Base-by-base conservation (phyloP, 2,113 vertebrate species). In the Prionailurus bengalensis region DNA sequence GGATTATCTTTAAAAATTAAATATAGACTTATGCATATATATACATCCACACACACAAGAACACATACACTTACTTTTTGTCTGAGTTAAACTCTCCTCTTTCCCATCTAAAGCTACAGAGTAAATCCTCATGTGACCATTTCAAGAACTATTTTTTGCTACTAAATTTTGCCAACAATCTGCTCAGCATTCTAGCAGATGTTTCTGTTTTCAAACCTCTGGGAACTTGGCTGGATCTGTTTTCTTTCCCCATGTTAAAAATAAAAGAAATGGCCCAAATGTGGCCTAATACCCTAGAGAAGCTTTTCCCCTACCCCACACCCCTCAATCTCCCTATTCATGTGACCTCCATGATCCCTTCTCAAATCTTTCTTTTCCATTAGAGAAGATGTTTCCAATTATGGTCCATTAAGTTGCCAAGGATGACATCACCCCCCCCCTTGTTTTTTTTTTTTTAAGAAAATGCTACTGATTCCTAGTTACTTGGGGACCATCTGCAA, bases 141-240 rank as follows among this genome's bases (percentile, higher is more conserved):
- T 97, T 97, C 86, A 98, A 97, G 93, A 98, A 97, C 98, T 98
- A 89, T 96, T 98, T 98, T 97, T 98, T 96, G 97, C 90, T 97
- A 96, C 80, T 98, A 97, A 98, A 98, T 98, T 98, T 96, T 98
- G 97, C 98, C 98, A 98, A 98, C 98, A 99, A 98, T 98, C 97
- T 98, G 94, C 96, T 98, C 97, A 96, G 97, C 87, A 10, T 97
- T 98, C 92, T 97, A 98, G 91, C 98, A 99, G 98, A 98, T 98
- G 98, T 98, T 99, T 98, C 98, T 98, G 86, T 94, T 98, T 98
- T 98, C 78, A 96, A 98, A 87, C 97, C 98, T 98, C 97, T 98
- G 97, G 98, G 98, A 98, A 98, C 92, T 95, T 98, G 42, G 93
- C 0, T 97, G 71, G 88, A 95, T n/a, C 95, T 63, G 76, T 89